Percentiles rank a stretch among this genome's conserved stretches.
These are phyloP conservation scores for Drosophila lini DNA, from an alignment of 1,140 invertebrate species.

Conservation along the genomic window DNA sequence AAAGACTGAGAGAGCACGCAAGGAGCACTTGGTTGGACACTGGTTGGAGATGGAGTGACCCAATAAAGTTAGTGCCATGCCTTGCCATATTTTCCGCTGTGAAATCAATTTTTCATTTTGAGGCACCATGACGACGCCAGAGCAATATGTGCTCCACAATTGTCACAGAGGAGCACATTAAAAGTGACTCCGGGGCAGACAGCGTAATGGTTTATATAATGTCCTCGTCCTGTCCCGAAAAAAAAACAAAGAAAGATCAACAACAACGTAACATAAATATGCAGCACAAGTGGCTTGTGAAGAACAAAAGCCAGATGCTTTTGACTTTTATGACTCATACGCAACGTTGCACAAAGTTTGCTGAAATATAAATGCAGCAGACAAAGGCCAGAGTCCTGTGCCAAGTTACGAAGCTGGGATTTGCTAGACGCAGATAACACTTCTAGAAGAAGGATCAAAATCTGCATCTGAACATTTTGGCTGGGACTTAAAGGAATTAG, in stretches of 20 bases:
- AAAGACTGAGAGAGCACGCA: constrained; percentile 4
- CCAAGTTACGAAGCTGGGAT: constrained; percentile 52
- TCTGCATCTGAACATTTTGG: constrained; percentile 3
- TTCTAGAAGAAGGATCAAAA: constrained; percentile 12
- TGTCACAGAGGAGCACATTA: constrained; percentile 59
- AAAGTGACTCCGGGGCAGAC: constrained; percentile 58
- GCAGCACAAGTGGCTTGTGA: constrained; percentile 64
- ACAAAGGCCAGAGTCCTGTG: constrained; percentile 34
- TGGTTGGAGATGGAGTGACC: constrained; percentile 43
- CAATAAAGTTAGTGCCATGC: constrained; percentile 62
- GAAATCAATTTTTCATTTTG: constrained; percentile 80
- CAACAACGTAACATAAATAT: constrained; percentile 63
- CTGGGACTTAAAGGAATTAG: background rate
- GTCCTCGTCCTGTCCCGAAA: constrained; percentile 21
- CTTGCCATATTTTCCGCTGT: constrained; percentile 63
- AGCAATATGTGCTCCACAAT: constrained; percentile 60
- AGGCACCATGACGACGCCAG: constrained; percentile 58
- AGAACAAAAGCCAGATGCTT: constrained; percentile 55
- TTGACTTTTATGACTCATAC: constrained; percentile 71
- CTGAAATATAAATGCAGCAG: constrained; percentile 27
- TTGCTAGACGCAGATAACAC: constrained; percentile 39
- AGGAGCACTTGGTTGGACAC: constrained; percentile 7
- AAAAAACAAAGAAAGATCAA: background rate
- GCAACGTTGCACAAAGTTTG: constrained; percentile 63
- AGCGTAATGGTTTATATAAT: constrained; percentile 70